These are phyloP conservation scores for Chaetodon trifasciatus DNA, from an alignment of 2,797 vertebrate genomes.

Conservation along the genomic window DNA sequence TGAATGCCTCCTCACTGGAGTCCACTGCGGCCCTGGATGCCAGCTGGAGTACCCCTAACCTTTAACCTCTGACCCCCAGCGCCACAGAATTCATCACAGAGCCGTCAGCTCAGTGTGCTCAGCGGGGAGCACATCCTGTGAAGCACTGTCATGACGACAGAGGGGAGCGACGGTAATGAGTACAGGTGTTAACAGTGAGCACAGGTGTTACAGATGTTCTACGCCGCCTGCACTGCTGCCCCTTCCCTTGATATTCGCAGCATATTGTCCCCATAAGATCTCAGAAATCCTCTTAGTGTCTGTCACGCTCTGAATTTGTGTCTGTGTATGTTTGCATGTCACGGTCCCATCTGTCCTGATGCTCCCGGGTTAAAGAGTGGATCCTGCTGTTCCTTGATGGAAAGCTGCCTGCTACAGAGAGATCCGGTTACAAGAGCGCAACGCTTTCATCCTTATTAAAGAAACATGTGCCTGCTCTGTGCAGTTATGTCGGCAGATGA, in stretches of 20 bases:
- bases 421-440: conserved; percentile 86
- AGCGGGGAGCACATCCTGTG: conserved; percentile 53
- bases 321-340: conserved; percentile 79
- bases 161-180: background rate
- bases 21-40: conserved; percentile 81
- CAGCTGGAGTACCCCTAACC: conserved; percentile 86
- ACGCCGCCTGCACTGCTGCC: background rate
- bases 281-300: conserved; percentile 20
- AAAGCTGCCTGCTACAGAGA: conserved; percentile 85
- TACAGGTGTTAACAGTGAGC: conserved; percentile 62
- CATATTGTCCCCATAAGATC: conserved; percentile 13
- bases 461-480: conserved; percentile 82
- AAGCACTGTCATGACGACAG: conserved; percentile 38
- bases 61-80: conserved; percentile 80
- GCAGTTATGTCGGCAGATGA: conserved; percentile 67
- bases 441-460: conserved; percentile 90
- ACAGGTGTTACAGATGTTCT: conserved; percentile 73
- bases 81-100: conserved; percentile 73
- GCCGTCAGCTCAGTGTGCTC: conserved; percentile 60
- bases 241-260: background rate
- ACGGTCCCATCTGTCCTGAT: conserved; percentile 83
- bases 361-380: conserved; percentile 81
- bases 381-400: conserved; percentile 87
- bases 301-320: conserved; percentile 46
- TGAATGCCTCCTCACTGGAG: conserved; percentile 84